Conservation (phyloP, 2,888 invertebrate genomes). For the Therioaphis trifolii region DNA sequence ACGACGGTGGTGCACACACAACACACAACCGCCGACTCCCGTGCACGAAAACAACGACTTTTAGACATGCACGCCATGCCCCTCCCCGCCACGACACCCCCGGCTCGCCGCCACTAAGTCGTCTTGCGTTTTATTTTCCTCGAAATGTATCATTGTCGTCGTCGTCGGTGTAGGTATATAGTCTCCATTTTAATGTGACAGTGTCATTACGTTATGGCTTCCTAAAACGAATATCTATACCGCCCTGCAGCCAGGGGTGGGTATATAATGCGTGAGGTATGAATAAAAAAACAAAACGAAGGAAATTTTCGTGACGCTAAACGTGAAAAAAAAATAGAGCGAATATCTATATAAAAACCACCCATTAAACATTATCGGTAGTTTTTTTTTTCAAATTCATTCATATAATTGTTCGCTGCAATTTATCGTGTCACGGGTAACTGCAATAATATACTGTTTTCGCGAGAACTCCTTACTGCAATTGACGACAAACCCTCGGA, state of each 20-base stretch:
- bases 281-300: slow-evolving; percentile 47
- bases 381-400: neutral
- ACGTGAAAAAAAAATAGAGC: neutral
- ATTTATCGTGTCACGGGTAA: too few species aligned
- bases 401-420: too few species aligned
- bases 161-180: neutral
- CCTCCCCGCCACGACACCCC: neutral
- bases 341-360: slow-evolving; percentile 23
- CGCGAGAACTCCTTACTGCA: too few species aligned
- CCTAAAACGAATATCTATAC: slow-evolving; percentile 36
- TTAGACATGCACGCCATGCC: slow-evolving; percentile 45
- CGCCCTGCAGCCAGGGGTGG: neutral
- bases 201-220: slow-evolving; percentile 53
- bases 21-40: neutral
- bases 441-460: too few species aligned
- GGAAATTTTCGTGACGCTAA: slow-evolving; percentile 35
- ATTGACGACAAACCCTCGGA: too few species aligned
- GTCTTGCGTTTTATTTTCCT: slow-evolving; percentile 9
- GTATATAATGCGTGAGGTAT: slow-evolving; percentile 31
- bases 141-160: neutral
- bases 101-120: slow-evolving; percentile 1
- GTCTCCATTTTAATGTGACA: slow-evolving; percentile 55
- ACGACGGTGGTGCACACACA: too few species aligned
- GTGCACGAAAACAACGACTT: slow-evolving; percentile 47
- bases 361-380: neutral